These are phyloP conservation scores for Acleris holmiana DNA, from an alignment of 2,888 invertebrate species.

Conservation along the genomic window DNA sequence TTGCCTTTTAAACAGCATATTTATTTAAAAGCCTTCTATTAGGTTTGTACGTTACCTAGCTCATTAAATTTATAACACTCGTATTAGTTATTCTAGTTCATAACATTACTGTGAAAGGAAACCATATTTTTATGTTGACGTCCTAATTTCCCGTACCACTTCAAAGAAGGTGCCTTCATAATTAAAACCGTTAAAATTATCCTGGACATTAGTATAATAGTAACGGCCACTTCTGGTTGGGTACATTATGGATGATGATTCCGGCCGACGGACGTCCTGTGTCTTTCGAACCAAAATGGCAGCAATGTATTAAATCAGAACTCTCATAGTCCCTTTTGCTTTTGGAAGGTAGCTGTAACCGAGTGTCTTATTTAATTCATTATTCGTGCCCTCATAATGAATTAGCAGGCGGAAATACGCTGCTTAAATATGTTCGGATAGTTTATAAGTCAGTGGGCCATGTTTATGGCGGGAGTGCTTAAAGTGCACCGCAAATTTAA, in stretches of 20 bases:
- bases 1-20: too few relatives aligned
- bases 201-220: constrained; percentile 12
- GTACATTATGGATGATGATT: constrained; percentile 21
- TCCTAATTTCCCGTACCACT: too few relatives aligned
- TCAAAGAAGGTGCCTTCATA: background rate
- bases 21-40: too few relatives aligned
- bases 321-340: too few relatives aligned
- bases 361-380: constrained; percentile 27
- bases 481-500: too few relatives aligned
- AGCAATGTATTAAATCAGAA: too few relatives aligned
- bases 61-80: too few relatives aligned
- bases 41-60: too few relatives aligned
- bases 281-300: too few relatives aligned
- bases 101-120: too few relatives aligned
- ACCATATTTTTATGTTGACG: background rate
- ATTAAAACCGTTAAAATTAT: constrained; percentile 2
- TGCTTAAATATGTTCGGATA: constrained; percentile 1
- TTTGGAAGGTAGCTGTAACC: background rate
- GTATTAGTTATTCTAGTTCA: too few relatives aligned
- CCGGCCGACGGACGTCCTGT: background rate
- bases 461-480: too few relatives aligned
- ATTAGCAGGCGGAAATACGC: background rate
- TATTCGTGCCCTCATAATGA: constrained; percentile 10
- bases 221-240: background rate
- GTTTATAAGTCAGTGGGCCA: background rate